phyloP scores from a whole-genome alignment of 2,888 invertebrate genomes.

The Macaria notata region DNA sequence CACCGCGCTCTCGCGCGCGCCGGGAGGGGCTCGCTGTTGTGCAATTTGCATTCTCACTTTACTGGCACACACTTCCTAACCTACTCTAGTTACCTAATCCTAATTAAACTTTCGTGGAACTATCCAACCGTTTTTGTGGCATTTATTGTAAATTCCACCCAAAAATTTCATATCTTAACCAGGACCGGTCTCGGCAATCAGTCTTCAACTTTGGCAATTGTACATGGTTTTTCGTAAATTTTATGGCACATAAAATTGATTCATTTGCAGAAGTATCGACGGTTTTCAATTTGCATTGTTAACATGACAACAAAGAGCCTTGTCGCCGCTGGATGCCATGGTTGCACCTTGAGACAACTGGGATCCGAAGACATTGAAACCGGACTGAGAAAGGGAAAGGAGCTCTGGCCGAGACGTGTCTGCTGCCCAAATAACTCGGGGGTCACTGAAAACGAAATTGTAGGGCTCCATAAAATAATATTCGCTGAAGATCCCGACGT shows the following conservation, averaged over 20 bases:
- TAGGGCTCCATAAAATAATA: background rate
- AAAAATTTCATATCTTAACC: constrained; percentile 23
- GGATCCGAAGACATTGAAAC: constrained; percentile 19
- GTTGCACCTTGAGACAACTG: constrained; percentile 5
- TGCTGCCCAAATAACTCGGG: constrained; percentile 13
- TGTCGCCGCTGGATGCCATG: constrained; percentile 1
- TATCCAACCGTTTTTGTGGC: no score
- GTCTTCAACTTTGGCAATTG: no score
- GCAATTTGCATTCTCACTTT: constrained; percentile 42
- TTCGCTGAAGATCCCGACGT: background rate
- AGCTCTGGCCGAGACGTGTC: constrained; percentile 8
- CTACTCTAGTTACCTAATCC: no score
- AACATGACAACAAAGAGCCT: constrained; percentile 1
- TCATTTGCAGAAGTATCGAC: no score
- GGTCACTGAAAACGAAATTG: constrained; percentile 22
- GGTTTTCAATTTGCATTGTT: background rate
- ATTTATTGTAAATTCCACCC: no score
- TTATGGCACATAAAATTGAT: no score
- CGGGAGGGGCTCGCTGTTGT: constrained; percentile 38
- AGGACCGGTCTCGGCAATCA: constrained; percentile 11
- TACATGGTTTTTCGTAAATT: no score
- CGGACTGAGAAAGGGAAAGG: constrained; percentile 22
- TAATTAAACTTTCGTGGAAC: no score
- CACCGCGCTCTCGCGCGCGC: constrained; percentile 16
- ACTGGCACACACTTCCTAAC: constrained; percentile 33